phyloP scores from a whole-genome alignment of 1,140 invertebrate species.

The Atta texana region DNA sequence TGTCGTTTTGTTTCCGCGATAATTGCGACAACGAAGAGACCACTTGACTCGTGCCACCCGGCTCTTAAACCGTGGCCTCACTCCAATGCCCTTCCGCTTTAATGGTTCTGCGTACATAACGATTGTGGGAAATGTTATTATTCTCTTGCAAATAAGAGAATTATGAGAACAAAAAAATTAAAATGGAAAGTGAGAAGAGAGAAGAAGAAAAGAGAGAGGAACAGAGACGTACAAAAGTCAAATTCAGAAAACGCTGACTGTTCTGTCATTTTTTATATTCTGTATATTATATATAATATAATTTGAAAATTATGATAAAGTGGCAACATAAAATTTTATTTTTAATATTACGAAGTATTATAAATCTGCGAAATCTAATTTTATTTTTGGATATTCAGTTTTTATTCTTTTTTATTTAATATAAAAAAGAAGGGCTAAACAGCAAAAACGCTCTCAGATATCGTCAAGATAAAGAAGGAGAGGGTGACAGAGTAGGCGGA shows the following conservation, averaged over 20 bases:
- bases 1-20: conserved; percentile 72
- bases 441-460: not conserved
- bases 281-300: not conserved
- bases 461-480: conserved; percentile 8
- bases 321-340: not conserved
- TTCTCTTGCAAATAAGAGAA: conserved; percentile 36
- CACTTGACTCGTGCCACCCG: conserved; percentile 80
- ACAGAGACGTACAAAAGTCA: conserved; percentile 36
- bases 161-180: conserved; percentile 44
- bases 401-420: not conserved
- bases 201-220: not conserved
- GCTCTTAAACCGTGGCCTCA: conserved; percentile 70
- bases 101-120: conserved; percentile 23
- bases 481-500: conserved; percentile 21
- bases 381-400: not conserved
- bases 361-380: conserved; percentile 19
- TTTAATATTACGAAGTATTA: not conserved
- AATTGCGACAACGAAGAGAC: conserved; percentile 80
- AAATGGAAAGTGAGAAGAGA: conserved; percentile 10
- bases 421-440: not conserved
- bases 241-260: conserved; percentile 33
- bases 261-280: not conserved
- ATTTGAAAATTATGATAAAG: not conserved
- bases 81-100: conserved; percentile 32
- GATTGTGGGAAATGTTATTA: conserved; percentile 36